Evolutionary conservation across 2,113 vertebrate genomes (phyloP).

Genomic region (human (Homo sapiens)): GRCh38 chr7:28137501-28138000

Average conservation of each 20-base stretch:
- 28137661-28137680: accelerated
- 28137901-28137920: not conserved
- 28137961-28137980: not conserved
- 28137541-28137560: not conserved
- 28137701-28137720: not conserved
- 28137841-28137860: not conserved
- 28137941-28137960: not conserved
- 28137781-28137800: not conserved
- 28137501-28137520: not conserved
- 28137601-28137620: not conserved
- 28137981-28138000: not conserved
- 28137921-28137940: not conserved
- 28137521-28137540: not conserved
- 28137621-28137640: not conserved
- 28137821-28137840: not conserved
- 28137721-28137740: not conserved
- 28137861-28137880: not conserved
- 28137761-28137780: not conserved
- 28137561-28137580: not conserved
- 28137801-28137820: not conserved
- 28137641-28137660: not conserved
- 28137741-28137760: not conserved
- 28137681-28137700: not conserved
- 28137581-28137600: not conserved
- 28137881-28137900: not conserved